Evolutionary conservation across 2,888 invertebrate genomes (phyloP).

Genomic region (Lycophotia porphyrea): DNA sequence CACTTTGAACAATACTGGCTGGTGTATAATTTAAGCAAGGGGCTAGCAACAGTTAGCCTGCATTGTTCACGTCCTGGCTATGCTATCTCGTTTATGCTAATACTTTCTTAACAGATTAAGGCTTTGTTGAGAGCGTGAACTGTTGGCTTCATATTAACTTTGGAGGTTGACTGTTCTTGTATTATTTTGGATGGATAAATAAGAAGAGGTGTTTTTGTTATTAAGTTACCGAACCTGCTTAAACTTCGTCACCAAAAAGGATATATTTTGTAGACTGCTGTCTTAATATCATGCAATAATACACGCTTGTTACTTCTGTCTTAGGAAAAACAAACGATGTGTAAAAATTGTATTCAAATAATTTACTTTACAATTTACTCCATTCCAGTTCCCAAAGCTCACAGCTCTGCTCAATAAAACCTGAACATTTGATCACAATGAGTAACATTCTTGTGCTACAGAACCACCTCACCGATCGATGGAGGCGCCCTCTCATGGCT

Average conservation of each 20-base stretch:
- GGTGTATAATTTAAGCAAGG: constrained; percentile 53
- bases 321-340: not conserved
- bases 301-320: not conserved
- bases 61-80: constrained; percentile 52
- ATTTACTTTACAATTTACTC: constrained; percentile 31
- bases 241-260: not conserved
- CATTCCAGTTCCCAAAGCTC: constrained; percentile 11
- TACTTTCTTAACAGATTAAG: constrained; percentile 63
- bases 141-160: constrained; percentile 26
- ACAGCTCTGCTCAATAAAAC: constrained; percentile 33
- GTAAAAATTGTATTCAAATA: constrained; percentile 17
- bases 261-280: not conserved
- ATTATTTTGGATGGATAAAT: constrained; percentile 15
- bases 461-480: constrained; percentile 69
- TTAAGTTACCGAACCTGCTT: not conserved
- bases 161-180: constrained; percentile 12
- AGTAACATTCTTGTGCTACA: constrained; percentile 44
- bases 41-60: constrained; percentile 52
- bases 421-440: constrained; percentile 43
- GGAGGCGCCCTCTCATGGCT: constrained; percentile 71
- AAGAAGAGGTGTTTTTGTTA: not conserved
- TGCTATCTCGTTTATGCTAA: constrained; percentile 61
- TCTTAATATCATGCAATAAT: not conserved
- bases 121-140: constrained; percentile 43
- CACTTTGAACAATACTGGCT: constrained; percentile 42